These are phyloP conservation scores for Euphysa ruthae DNA, from an alignment of 30 jellyfish, hydroid and myxozoan genomes.

Conservation along the genomic window DNA sequence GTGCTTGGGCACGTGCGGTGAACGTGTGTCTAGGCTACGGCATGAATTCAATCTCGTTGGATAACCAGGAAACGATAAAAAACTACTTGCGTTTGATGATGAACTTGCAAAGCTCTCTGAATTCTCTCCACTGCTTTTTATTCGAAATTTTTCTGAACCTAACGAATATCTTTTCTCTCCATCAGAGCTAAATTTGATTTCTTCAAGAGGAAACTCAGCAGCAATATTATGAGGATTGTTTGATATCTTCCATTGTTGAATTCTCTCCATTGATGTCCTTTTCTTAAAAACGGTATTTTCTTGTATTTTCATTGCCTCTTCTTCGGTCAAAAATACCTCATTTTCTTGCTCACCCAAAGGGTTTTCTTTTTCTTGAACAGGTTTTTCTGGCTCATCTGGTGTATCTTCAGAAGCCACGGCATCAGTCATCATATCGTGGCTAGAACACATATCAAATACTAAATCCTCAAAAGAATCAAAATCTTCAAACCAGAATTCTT, in stretches of 20 bases:
- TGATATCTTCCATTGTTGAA: constrained; percentile 88
- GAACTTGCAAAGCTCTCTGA: constrained; percentile 21
- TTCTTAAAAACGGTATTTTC: constrained; percentile 37
- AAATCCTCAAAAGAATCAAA: constrained; percentile 4
- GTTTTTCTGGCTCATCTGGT: too few relatives aligned
- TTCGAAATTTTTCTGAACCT: constrained; percentile 13
- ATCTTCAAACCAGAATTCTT: constrained; percentile 96
- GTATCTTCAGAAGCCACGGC: too few relatives aligned
- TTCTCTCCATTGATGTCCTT: constrained; percentile 71
- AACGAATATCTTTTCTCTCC: not conserved
- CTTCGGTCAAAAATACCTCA: constrained; percentile 79
- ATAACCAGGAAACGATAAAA: constrained; percentile 78
- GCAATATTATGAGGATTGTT: constrained; percentile 57
- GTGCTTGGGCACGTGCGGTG: constrained; percentile 81
- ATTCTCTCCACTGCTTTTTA: constrained; percentile 25
- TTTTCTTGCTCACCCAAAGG: constrained; percentile 21
- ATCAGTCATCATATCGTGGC: constrained; percentile 32
- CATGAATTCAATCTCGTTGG: constrained; percentile 95
- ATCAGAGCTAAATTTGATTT: not conserved
- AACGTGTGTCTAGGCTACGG: constrained; percentile 83
- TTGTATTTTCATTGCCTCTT: constrained; percentile 71
- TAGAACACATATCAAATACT: constrained; percentile 2
- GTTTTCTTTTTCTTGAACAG: too few relatives aligned
- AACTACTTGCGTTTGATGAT: constrained; percentile 43
- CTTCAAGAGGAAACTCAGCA: constrained; percentile 38